Evolutionary conservation across 2,888 invertebrate species (phyloP).

Genomic region (Trachelus stipa): DNA sequence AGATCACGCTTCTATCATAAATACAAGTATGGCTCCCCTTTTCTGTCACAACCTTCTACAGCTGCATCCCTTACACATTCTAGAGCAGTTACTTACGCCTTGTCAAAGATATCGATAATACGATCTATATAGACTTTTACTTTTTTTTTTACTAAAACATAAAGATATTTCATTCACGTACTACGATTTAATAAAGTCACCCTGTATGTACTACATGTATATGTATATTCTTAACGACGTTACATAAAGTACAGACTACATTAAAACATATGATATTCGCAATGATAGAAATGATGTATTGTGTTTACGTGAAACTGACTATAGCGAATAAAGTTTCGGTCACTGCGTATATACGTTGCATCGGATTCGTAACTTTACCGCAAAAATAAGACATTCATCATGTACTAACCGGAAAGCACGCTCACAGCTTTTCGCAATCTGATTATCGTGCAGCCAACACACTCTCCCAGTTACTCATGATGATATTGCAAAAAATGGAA

Average conservation of each 20-base stretch:
- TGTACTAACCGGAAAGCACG: background rate
- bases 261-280: background rate
- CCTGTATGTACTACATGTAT: background rate
- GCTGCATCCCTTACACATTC: background rate
- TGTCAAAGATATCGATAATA: background rate
- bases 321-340: background rate
- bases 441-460: background rate
- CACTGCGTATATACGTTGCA: background rate
- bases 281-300: background rate
- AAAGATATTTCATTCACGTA: background rate
- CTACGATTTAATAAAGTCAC: background rate
- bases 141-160: background rate
- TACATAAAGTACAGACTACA: background rate
- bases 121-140: background rate
- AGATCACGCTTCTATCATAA: conserved; percentile 21
- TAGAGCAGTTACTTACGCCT: background rate
- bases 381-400: background rate
- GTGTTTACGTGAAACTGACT: background rate
- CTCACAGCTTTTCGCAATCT: background rate
- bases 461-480: background rate
- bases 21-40: conserved; percentile 19
- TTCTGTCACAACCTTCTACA: background rate
- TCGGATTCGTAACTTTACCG: background rate
- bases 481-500: background rate
- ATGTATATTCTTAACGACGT: background rate